phyloP scores from a whole-genome alignment of 2,113 vertebrate genomes.

The Heterotilapia buettikoferi region DNA sequence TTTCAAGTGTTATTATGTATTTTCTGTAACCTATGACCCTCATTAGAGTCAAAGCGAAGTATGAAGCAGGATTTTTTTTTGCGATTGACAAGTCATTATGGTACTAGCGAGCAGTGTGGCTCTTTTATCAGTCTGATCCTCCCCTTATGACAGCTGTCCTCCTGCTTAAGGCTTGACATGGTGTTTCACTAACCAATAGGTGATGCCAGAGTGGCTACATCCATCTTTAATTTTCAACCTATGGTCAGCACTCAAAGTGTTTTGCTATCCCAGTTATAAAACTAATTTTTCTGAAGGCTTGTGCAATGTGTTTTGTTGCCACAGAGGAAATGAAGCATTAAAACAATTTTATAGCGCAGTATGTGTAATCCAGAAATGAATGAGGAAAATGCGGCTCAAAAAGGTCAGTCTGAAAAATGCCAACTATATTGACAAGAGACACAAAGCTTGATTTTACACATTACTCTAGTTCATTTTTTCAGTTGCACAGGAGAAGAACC shows the following conservation, averaged over 20 bases:
- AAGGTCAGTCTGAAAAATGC: neutral
- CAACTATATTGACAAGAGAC: neutral
- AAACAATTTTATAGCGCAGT: neutral
- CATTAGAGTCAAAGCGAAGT: neutral
- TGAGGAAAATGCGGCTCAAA: neutral
- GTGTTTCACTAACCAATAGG: neutral
- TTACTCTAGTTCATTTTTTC: neutral
- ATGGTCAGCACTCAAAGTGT: neutral
- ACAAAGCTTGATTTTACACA: neutral
- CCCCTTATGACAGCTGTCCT: neutral
- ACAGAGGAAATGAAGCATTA: neutral
- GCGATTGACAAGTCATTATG: neutral
- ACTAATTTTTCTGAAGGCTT: neutral
- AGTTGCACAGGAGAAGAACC: neutral
- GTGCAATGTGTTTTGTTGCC: neutral
- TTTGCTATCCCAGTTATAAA: neutral
- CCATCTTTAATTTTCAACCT: neutral
- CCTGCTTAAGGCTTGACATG: neutral
- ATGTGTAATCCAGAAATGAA: neutral
- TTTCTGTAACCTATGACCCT: neutral
- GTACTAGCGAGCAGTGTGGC: neutral
- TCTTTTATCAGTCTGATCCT: neutral
- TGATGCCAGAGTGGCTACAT: neutral
- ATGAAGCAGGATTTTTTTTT: neutral
- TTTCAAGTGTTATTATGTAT: neutral